Conservation (phyloP, 23 tunicate species). For the Halocynthia aurantium region DNA sequence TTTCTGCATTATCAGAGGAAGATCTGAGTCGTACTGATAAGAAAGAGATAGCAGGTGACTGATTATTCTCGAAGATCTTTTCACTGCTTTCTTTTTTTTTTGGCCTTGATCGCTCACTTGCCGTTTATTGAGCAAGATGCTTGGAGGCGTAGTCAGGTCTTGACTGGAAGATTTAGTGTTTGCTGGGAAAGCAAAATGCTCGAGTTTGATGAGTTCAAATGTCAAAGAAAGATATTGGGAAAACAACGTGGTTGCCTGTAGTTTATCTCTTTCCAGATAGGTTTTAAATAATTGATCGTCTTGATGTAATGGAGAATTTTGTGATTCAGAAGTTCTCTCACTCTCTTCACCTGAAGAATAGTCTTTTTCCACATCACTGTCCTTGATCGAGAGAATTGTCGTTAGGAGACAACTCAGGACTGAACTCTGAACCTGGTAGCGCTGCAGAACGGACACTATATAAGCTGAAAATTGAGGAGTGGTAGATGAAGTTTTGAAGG, state of each 20-base stretch:
- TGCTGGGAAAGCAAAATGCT: conserved; percentile 5
- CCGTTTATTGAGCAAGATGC: conserved; percentile 5
- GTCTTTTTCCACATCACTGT: not conserved
- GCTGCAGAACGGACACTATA: conserved; percentile 10
- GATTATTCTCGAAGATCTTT: conserved; percentile 14
- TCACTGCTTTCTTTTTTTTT: conserved; percentile 3
- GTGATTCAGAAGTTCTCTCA: not conserved
- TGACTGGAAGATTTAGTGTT: not conserved
- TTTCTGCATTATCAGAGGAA: conserved; percentile 14
- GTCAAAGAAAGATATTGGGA: conserved; percentile 10
- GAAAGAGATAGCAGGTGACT: conserved; percentile 24
- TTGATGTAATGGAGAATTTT: not conserved
- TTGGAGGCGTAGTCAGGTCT: not conserved
- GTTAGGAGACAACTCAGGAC: conserved; percentile 19
- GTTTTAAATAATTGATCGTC: not conserved
- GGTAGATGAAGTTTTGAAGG: conserved; percentile 8
- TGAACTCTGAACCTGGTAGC: conserved; percentile 24
- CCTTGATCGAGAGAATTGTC: conserved; percentile 16
- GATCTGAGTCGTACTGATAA: conserved; percentile 20
- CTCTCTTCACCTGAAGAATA: not conserved
- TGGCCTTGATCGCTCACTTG: not conserved
- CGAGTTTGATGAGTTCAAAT: conserved; percentile 15
- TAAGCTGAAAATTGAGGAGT: conserved; percentile 20
- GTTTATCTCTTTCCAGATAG: conserved; percentile 2
- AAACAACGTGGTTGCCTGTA: conserved; percentile 5